These are phyloP conservation scores for Ctenochaetus hawaiiensis DNA, from an alignment of 2,797 vertebrate genomes.

Conservation along the genomic window DNA sequence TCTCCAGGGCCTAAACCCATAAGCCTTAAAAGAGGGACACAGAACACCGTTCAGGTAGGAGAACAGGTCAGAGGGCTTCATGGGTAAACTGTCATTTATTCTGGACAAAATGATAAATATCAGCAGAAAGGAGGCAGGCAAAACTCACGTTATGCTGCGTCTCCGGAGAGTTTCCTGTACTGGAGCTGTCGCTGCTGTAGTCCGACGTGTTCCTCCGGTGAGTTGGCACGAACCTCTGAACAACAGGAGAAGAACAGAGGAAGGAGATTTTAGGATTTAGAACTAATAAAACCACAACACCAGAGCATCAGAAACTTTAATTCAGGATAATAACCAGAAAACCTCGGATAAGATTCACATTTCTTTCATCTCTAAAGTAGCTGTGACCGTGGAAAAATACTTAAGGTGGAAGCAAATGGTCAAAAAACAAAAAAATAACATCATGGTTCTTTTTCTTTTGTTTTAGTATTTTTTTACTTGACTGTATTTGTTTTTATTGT, in stretches of 20 bases:
- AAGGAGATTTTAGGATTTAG: neutral
- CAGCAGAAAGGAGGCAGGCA: neutral
- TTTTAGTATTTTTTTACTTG: neutral
- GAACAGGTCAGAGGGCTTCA: neutral
- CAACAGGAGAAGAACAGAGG: neutral
- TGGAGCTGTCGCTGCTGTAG: slow-evolving; percentile 82
- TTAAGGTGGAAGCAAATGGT: neutral
- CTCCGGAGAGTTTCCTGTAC: slow-evolving; percentile 82
- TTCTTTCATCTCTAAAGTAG: neutral
- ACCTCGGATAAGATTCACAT: neutral
- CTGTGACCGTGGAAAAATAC: neutral
- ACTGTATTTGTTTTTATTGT: no score
- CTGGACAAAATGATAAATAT: neutral
- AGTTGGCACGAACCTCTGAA: slow-evolving; percentile 71
- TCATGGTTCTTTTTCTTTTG: neutral
- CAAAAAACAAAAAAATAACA: neutral
- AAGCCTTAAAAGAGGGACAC: slow-evolving; percentile 75
- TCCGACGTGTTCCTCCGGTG: slow-evolving; percentile 82
- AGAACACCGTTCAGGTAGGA: slow-evolving; percentile 50
- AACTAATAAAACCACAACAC: neutral
- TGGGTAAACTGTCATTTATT: neutral
- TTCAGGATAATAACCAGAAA: neutral
- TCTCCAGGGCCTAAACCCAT: slow-evolving; percentile 76
- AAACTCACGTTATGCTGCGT: slow-evolving; percentile 82
- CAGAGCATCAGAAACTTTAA: neutral